phyloP scores from a whole-genome alignment of 1,140 invertebrate species.

The Heliconius hermathena region DNA sequence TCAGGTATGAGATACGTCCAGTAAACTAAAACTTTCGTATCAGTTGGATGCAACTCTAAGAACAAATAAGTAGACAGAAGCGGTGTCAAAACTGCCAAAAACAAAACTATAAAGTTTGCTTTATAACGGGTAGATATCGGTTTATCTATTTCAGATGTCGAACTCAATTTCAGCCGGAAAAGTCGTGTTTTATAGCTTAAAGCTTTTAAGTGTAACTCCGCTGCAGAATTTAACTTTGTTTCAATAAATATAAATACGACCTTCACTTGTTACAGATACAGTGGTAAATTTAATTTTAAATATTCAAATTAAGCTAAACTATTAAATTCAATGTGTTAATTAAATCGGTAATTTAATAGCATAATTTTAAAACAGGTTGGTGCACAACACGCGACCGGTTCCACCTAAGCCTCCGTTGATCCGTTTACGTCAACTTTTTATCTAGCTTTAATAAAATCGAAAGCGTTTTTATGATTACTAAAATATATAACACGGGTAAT shows the following conservation, averaged over 20 bases:
- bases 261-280: not conserved
- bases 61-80: conserved; percentile 79
- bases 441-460: conserved; percentile 37
- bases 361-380: conserved; percentile 30
- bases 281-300: not conserved
- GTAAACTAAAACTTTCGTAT: conserved; percentile 75
- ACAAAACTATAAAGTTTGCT: conserved; percentile 82
- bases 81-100: conserved; percentile 81
- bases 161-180: conserved; percentile 70
- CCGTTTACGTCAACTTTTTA: conserved; percentile 25
- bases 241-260: not conserved
- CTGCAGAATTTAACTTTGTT: not conserved
- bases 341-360: conserved; percentile 25
- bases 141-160: conserved; percentile 78
- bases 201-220: not conserved
- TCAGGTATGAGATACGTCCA: conserved; percentile 65
- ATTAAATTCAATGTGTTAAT: conserved; percentile 38
- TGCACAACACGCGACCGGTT: conserved; percentile 14
- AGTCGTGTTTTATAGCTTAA: conserved; percentile 36
- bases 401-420: conserved; percentile 16
- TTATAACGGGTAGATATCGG: conserved; percentile 74
- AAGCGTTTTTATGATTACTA: conserved; percentile 65
- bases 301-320: conserved; percentile 34
- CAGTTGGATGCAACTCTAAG: conserved; percentile 71
- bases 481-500: conserved; percentile 57